phyloP scores from a whole-genome alignment of 2,113 vertebrate genomes.

The Clinocottus analis region DNA sequence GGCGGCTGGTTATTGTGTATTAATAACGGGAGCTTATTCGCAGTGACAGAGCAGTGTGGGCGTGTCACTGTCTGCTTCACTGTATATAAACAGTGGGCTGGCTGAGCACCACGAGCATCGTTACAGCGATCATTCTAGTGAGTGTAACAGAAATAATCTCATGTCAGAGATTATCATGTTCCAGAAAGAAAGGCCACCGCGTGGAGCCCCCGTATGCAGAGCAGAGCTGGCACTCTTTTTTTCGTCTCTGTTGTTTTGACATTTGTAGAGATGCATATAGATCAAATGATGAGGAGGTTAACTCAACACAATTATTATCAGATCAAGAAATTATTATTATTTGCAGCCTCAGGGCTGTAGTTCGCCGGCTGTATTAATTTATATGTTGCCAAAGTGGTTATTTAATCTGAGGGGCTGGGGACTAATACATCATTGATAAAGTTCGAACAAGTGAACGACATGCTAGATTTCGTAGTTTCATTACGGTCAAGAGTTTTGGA shows the following conservation, averaged over 20 bases:
- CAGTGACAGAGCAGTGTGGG: constrained; percentile 22
- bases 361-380: not conserved
- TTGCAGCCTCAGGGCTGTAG: too few species aligned
- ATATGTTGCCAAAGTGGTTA: not conserved
- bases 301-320: not conserved
- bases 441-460: not conserved
- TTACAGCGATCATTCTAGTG: constrained; percentile 32
- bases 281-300: not conserved
- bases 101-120: constrained; percentile 30
- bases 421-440: not conserved
- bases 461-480: not conserved
- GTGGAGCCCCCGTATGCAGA: not conserved
- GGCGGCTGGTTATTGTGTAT: constrained; percentile 28
- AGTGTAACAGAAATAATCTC: not conserved
- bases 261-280: not conserved
- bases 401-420: not conserved
- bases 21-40: constrained; percentile 31
- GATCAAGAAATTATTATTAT: not conserved
- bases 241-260: not conserved
- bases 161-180: constrained; percentile 26
- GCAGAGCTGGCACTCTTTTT: not conserved
- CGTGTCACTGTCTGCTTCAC: constrained; percentile 7
- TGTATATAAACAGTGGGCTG: constrained; percentile 34
- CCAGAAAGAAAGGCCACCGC: not conserved
- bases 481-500: not conserved